Percentiles rank a stretch among this genome's conserved stretches.
Conservation (phyloP, 2,113 vertebrate species). For the Lagopus leucura region DNA sequence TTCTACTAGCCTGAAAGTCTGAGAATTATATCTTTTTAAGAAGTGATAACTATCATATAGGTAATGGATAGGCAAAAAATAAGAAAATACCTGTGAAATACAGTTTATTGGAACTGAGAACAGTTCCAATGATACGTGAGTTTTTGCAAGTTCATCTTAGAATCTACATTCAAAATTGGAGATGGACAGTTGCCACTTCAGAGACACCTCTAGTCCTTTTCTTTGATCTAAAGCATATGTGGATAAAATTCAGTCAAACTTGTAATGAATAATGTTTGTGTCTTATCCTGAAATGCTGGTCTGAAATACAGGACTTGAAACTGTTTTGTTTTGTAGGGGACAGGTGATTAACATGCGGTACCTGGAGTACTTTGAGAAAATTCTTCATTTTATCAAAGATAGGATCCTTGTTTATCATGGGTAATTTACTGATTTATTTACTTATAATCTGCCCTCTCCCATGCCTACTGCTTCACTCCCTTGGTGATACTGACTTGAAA, state of each 20-base stretch:
- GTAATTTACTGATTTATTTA: constrained; percentile 72
- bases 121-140: not conserved
- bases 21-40: not conserved
- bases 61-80: not conserved
- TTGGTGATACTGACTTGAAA: not conserved
- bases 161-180: not conserved
- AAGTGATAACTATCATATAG: not conserved
- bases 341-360: constrained; percentile 98
- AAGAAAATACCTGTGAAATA: not conserved
- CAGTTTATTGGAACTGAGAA: not conserved
- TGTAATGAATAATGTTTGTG: not conserved
- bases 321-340: constrained; percentile 80
- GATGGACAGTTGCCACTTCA: not conserved
- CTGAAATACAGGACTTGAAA: not conserved
- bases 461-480: not conserved
- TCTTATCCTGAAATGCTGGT: not conserved
- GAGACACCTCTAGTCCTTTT: not conserved
- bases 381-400: constrained; percentile 97
- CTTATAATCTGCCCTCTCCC: not conserved
- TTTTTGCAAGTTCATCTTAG: not conserved
- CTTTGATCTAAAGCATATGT: not conserved
- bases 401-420: constrained; percentile 96
- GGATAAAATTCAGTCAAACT: not conserved
- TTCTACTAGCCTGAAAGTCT: not conserved
- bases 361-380: constrained; percentile 95